phyloP scores from a whole-genome alignment of 2,797 vertebrate genomes.

The Menidia menidia region DNA sequence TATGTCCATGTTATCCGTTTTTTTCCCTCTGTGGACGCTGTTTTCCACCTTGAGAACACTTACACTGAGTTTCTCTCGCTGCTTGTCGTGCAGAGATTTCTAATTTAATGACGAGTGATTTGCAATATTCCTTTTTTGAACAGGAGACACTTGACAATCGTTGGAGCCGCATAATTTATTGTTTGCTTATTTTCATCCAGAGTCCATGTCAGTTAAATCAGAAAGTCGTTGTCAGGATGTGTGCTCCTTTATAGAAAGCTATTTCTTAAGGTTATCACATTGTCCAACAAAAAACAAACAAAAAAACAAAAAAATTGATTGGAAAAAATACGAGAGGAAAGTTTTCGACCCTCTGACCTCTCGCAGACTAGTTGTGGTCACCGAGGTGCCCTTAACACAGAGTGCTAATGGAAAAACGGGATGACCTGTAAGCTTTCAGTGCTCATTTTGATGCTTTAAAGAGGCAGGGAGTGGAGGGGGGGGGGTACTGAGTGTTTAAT shows the following conservation, averaged over 20 bases:
- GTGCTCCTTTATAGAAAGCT: neutral
- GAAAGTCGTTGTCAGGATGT: no score
- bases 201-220: no score
- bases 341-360: neutral
- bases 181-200: neutral
- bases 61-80: no score
- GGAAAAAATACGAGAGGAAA: neutral
- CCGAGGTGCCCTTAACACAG: slow-evolving; percentile 51
- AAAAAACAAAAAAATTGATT: no score
- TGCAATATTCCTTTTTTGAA: no score
- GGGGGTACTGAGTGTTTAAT: slow-evolving; percentile 64
- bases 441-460: neutral
- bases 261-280: neutral
- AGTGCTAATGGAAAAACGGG: slow-evolving; percentile 31
- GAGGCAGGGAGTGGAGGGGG: neutral
- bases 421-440: slow-evolving; percentile 1
- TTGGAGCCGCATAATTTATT: neutral
- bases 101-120: no score
- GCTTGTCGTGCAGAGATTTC: no score
- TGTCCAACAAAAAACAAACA: neutral
- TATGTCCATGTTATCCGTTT: no score
- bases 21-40: no score
- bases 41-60: no score
- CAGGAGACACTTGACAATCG: no score
- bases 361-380: slow-evolving; percentile 31